Percentiles rank a stretch among this genome's conserved stretches.
Conservation (phyloP, 2,888 invertebrate species). For the Ophion ellenae region DNA sequence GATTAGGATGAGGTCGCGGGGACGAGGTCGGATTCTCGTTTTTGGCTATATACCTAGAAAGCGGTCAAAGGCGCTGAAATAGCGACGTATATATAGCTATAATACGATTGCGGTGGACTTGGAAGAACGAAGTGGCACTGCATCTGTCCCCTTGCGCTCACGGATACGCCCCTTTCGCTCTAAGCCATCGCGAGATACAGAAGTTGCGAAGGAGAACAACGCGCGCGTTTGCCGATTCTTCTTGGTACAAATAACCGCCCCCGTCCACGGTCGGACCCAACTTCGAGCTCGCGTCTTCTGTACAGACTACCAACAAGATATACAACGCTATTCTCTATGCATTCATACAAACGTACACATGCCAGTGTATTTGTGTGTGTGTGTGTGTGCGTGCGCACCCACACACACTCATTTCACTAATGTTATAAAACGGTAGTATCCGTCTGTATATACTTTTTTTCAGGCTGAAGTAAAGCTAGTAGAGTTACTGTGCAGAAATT, state of each 20-base stretch:
- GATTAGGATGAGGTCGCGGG: constrained; percentile 66
- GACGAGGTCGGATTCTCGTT: constrained; percentile 51
- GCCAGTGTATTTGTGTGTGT: neutral
- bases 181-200: neutral
- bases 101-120: neutral
- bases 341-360: neutral
- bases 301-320: constrained; percentile 39
- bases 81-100: constrained; percentile 28
- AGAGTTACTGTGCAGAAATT: no score
- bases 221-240: constrained; percentile 48
- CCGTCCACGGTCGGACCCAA: constrained; percentile 47
- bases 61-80: constrained; percentile 56
- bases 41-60: constrained; percentile 62
- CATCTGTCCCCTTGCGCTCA: neutral
- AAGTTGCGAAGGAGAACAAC: constrained; percentile 29
- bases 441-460: no score
- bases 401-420: no score
- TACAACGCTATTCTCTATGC: constrained; percentile 23
- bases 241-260: constrained; percentile 29
- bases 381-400: no score
- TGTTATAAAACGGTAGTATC: no score
- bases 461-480: no score
- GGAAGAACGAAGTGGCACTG: neutral
- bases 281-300: constrained; percentile 29
- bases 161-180: constrained; percentile 17